Conservation (phyloP, 2,797 vertebrate species). For the Tamandua tetradactyla region DNA sequence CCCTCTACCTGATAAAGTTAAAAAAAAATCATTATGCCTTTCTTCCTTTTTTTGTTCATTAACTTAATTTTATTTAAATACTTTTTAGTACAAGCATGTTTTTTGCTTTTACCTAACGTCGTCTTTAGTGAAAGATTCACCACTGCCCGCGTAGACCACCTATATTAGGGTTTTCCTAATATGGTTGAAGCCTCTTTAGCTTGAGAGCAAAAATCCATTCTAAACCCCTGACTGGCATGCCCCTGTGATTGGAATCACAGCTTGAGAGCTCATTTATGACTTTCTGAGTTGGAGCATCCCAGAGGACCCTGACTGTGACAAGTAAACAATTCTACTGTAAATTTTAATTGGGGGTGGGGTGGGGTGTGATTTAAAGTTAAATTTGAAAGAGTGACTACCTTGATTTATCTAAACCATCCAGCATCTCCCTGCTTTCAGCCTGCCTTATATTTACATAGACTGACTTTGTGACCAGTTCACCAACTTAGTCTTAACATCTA, state of each 20-base stretch:
- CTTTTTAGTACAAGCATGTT: neutral
- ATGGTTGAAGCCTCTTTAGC: too few relatives aligned
- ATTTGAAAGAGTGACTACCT: neutral
- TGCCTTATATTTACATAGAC: neutral
- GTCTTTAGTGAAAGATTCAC: constrained; percentile 33
- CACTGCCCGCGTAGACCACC: neutral
- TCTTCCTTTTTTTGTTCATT: neutral
- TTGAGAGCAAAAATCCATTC: too few relatives aligned
- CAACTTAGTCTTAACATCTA: neutral
- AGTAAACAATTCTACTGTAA: neutral
- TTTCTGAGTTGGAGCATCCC: neutral
- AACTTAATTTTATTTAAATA: constrained; percentile 51
- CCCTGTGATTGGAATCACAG: neutral
- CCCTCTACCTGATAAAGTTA: neutral
- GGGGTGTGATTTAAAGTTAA: neutral
- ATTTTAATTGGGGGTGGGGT: neutral
- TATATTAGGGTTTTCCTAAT: too few relatives aligned
- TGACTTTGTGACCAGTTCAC: neutral
- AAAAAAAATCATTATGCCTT: constrained; percentile 9
- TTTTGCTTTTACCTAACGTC: neutral
- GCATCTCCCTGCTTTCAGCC: neutral
- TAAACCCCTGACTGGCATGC: too few relatives aligned
- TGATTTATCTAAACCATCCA: neutral
- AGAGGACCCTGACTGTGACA: neutral
- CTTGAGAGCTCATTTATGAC: neutral